Evolutionary conservation across 2,888 invertebrate genomes (phyloP), one percentile per base, ranked within the genome.

Genomic region (Venustoraphidia nigricollis): DNA sequence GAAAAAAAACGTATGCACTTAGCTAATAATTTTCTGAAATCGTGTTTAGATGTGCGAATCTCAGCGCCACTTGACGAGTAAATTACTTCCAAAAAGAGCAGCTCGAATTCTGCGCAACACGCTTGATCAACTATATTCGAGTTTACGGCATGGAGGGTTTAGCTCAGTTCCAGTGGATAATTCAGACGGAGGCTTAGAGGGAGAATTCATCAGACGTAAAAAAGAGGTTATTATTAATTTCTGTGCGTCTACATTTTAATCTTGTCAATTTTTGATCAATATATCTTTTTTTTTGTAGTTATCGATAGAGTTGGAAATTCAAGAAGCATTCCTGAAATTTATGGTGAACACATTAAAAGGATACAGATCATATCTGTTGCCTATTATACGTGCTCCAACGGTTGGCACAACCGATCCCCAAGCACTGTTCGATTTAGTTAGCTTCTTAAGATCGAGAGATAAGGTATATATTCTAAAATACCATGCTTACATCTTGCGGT

Each of bases 301-400:
- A 72, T 78, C 81, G 13, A 70, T 94, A 60, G 97, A 97, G 64
- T 71, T 92, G 56, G 86, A 90, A 66, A 96, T 98, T 53, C 96
- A 97, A 69, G 97, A 98, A 66, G 92, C 94, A 6, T 98, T 97
- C 66, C 72, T 98, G 34, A 80, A 91, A 47, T 98, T 95, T 63
- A 97, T 93, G 87, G 91, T 92, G 10, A 77, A 83, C 41, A 85
- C 94, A 50, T 67, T 97, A 53, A 89, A 88, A 62, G 95, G 94
- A 0, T 97, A 96, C 66, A 76, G 90, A 47, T 74, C 80, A 48
- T 92, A 79, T 65, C 74, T 97, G 51, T 77, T 91, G 57, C 96
- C 96, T 2, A 94, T 97, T 49, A 93, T 89, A 0, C 87, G 88
- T 64, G 91, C 91, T 6, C 96, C 96, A 0, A 90, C 90, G 0